phyloP scores from a whole-genome alignment of 2,113 vertebrate genomes.

The Sialia sialis region DNA sequence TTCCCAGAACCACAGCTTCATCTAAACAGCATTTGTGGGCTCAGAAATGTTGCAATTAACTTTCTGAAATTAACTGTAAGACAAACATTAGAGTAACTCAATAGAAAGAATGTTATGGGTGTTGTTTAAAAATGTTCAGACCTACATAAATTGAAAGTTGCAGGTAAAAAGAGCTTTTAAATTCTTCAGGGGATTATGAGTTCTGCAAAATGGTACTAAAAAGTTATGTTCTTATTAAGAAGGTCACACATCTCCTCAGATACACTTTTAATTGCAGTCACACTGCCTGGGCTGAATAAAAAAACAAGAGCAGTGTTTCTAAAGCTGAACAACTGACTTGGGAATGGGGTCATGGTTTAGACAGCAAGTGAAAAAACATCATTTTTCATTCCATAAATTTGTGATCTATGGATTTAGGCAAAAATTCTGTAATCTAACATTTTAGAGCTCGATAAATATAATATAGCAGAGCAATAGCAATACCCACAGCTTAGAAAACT shows the following conservation, averaged over 20 bases:
- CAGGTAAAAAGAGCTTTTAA: not conserved
- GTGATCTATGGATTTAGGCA: not conserved
- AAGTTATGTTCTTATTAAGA: not conserved
- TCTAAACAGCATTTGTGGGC: not conserved
- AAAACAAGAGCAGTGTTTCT: not conserved
- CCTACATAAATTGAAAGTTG: not conserved
- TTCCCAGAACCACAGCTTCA: not conserved
- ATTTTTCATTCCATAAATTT: not conserved
- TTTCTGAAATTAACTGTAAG: not conserved
- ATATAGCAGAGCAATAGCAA: not conserved
- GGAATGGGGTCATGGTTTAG: not conserved
- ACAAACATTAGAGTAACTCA: not conserved
- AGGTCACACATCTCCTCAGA: not conserved
- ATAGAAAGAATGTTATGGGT: not conserved
- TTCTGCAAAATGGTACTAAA: not conserved
- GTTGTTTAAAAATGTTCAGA: not conserved
- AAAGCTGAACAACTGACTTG: not conserved
- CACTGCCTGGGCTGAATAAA: not conserved
- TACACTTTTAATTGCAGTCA: rapidly evolving
- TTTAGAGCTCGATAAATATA: not conserved
- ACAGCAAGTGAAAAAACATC: not conserved
- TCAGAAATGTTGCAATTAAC: not conserved
- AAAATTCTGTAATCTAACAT: not conserved
- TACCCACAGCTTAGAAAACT: not conserved
- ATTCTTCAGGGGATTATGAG: not conserved